phyloP scores from a whole-genome alignment of 1,140 invertebrate species.

The Tetragonula clypearis region DNA sequence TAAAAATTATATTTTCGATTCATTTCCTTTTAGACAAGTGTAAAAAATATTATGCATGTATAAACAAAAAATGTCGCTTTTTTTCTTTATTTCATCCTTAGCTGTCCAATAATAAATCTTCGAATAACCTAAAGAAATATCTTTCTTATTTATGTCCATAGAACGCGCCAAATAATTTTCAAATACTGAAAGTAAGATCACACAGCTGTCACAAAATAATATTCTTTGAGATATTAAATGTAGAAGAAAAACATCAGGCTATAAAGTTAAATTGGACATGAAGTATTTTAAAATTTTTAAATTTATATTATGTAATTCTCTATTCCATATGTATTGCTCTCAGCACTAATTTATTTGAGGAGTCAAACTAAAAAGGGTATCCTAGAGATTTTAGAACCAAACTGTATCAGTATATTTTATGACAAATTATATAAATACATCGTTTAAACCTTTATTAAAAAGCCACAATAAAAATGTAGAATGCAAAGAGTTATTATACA shows the following conservation, averaged over 20 bases:
- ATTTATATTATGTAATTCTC: background rate
- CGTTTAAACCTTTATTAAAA: no score
- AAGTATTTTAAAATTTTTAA: background rate
- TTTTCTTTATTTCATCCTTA: background rate
- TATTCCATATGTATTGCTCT: background rate
- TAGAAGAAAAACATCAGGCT: background rate
- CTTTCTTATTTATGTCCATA: background rate
- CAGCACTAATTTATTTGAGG: background rate
- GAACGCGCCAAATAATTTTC: background rate
- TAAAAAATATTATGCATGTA: background rate
- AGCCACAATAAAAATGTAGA: no score
- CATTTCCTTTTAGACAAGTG: no score
- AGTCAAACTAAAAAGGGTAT: no score
- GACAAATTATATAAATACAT: no score
- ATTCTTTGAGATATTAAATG: background rate
- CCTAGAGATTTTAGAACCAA: no score
- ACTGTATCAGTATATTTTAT: no score
- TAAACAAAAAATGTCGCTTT: background rate
- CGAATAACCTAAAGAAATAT: background rate
- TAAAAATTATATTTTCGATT: no score
- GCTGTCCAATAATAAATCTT: background rate
- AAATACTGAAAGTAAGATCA: background rate
- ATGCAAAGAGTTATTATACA: no score
- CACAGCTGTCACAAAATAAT: background rate
- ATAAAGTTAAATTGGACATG: background rate